These are phyloP conservation scores for Larimichthys polyactis DNA, from an alignment of 2,113 vertebrate species.

Conservation along the genomic window DNA sequence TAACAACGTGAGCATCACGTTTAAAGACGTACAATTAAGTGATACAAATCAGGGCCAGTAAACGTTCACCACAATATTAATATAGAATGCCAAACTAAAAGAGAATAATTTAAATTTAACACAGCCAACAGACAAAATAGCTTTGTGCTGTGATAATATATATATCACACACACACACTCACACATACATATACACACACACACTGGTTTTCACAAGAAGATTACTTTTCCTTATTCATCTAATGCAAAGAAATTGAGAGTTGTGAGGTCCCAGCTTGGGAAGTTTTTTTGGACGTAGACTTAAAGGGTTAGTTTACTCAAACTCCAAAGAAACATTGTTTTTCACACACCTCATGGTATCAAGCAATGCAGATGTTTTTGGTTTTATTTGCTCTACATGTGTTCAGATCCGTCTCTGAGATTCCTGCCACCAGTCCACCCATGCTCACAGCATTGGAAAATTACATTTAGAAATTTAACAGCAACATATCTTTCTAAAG, in stretches of 20 bases:
- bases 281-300: neutral
- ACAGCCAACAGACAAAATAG: neutral
- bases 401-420: neutral
- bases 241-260: neutral
- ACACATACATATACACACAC: neutral
- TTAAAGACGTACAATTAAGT: neutral
- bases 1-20: neutral
- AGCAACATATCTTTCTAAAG: neutral
- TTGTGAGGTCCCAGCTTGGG: neutral
- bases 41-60: neutral
- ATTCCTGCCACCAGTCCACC: neutral
- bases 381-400: neutral
- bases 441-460: neutral
- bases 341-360: neutral
- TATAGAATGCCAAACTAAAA: neutral
- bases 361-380: neutral
- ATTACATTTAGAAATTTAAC: neutral
- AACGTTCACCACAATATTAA: neutral
- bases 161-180: slow-evolving; percentile 1
- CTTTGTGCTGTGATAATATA: neutral
- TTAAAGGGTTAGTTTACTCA: neutral
- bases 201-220: neutral
- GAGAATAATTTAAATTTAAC: neutral
- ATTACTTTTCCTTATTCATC: neutral
- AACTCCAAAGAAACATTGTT: neutral